Percentiles rank a stretch among this genome's conserved stretches.
phyloP scores from a whole-genome alignment of 2,113 vertebrate genomes.

The Gymnarchus niloticus region DNA sequence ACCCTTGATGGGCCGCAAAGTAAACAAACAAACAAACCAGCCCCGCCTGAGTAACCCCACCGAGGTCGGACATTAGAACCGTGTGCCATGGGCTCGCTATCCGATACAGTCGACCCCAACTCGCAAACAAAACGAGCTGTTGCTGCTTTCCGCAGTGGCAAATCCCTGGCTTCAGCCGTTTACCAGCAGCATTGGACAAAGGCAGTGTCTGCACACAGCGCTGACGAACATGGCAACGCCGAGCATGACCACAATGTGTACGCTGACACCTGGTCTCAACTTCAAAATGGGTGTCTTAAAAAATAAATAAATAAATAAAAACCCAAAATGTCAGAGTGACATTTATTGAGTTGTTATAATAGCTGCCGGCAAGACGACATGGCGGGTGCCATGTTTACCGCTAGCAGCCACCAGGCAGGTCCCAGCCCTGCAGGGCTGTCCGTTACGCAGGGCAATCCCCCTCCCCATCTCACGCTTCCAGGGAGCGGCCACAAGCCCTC shows the following conservation, averaged over 20 bases:
- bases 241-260: background rate
- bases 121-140: background rate
- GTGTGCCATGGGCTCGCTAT: too few species aligned
- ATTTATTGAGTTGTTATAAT: background rate
- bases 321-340: conserved; percentile 1
- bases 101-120: background rate
- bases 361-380: background rate
- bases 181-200: background rate
- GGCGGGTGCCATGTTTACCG: background rate
- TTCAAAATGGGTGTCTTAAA: background rate
- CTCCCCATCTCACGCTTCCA: background rate
- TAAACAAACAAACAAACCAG: too few species aligned
- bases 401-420: background rate
- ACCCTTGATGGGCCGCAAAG: background rate
- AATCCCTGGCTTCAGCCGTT: background rate
- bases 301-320: too few species aligned
- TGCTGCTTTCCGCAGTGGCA: background rate
- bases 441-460: background rate
- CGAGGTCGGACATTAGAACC: background rate
- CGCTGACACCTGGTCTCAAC: background rate
- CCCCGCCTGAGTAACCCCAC: background rate
- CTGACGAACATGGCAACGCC: background rate
- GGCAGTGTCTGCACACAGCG: background rate
- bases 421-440: background rate
- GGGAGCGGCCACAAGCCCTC: background rate